phyloP scores from a whole-genome alignment of 2,888 invertebrate genomes.

The Acleris cristana region DNA sequence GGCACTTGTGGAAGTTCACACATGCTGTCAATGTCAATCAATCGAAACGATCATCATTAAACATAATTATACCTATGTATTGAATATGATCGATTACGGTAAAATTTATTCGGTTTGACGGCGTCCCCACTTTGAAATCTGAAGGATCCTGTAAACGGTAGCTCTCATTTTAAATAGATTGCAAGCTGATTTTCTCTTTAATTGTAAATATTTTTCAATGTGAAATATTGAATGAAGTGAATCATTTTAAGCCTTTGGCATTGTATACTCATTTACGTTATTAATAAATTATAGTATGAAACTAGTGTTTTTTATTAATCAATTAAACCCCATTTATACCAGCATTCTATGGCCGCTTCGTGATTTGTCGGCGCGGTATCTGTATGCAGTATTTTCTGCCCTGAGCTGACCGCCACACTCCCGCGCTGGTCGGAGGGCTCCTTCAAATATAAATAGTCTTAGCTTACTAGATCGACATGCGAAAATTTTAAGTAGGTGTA shows the following conservation, averaged over 20 bases:
- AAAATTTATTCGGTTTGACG: too few relatives aligned
- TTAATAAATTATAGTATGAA: constrained; percentile 84
- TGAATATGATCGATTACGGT: too few relatives aligned
- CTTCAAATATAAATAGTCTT: too few relatives aligned
- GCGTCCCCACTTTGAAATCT: too few relatives aligned
- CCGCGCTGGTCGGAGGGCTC: too few relatives aligned
- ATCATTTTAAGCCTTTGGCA: constrained; percentile 83
- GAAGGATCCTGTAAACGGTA: neutral
- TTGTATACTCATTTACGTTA: constrained; percentile 85
- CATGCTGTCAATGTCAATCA: neutral
- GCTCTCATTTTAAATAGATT: constrained; percentile 60
- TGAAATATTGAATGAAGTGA: constrained; percentile 79
- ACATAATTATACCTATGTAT: neutral
- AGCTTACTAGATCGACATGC: too few relatives aligned
- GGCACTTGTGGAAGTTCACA: neutral
- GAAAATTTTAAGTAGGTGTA: too few relatives aligned
- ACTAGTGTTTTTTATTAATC: constrained; percentile 53
- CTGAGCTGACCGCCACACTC: too few relatives aligned
- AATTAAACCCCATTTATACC: neutral
- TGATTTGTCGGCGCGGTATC: too few relatives aligned
- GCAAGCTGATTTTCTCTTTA: constrained; percentile 78
- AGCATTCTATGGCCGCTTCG: too few relatives aligned
- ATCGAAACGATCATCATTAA: neutral
- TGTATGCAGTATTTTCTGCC: too few relatives aligned
- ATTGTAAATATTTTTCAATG: constrained; percentile 80